Base-by-base conservation (phyloP, 2,888 invertebrate genomes). In the Hemistola chrysoprasaria region DNA sequence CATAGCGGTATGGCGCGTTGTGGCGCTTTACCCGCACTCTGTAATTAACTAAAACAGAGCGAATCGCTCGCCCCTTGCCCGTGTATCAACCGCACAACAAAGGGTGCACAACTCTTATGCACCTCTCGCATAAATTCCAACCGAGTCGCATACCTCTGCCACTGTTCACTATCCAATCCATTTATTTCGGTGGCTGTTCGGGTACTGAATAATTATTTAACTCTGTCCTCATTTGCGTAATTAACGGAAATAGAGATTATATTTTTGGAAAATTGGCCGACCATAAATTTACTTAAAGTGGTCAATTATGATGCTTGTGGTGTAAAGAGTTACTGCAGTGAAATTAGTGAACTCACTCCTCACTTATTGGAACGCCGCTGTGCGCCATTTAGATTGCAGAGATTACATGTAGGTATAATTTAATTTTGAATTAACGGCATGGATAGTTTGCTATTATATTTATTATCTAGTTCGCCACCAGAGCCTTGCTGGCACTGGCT, bases 41-140 rank as follows among this genome's bases (percentile, higher is more conserved):
- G 81, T 86, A 86, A 87, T 87, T 87, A 87, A 87, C 86, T 80
- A 85, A 87, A 79, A 73, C 66, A 63, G 55, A 74, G 63, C 69
- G 68, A 67, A 68, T 64, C 66, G 62, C 50, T 46, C 48, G 52
- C 49, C 32, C 53, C 54, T 47, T 39, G 56, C 56, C 60, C 56
- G 59, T 64, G 63, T 62, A 51, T 58, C 59, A 65, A 66, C 61
- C 71, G 62, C 60, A 56, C 47, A 69, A 76, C 73, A 75, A 78
- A 77, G 68, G 71, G 60, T 61, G 59, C 69, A 66, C 62, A 66
- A 56, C 58, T 65, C 61, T 70, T 61, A 74, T 76, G 62, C 67
- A 63, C 62, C 63, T 65, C 61, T 50, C 57, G 60, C 62, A 71
- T 69, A 69, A 64, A 68, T 64, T 66, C 58, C 45, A 52, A 44